phyloP scores from a whole-genome alignment of 1,140 invertebrate genomes.

The Cepaea nemoralis region DNA sequence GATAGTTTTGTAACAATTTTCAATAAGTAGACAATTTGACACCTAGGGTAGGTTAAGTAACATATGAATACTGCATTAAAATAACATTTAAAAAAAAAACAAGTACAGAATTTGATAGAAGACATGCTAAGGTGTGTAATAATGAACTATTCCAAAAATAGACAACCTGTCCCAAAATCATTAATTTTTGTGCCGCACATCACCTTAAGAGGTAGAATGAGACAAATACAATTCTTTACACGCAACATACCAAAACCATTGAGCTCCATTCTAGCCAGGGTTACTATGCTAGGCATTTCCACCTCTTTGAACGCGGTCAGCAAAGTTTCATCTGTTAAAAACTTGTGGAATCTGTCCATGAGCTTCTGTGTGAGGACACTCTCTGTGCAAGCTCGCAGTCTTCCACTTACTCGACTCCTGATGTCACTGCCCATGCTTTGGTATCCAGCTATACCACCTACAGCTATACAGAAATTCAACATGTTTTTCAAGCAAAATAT shows the following conservation, averaged over 20 bases:
- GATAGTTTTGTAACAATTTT: too few relatives aligned
- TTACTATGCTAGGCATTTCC: constrained; percentile 84
- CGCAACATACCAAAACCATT: constrained; percentile 78
- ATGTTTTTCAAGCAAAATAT: background rate
- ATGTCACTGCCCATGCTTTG: constrained; percentile 66
- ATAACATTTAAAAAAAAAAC: too few relatives aligned
- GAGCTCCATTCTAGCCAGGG: constrained; percentile 85
- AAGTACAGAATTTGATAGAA: too few relatives aligned
- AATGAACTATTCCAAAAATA: too few relatives aligned
- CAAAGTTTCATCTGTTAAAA: constrained; percentile 71
- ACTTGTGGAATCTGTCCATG: constrained; percentile 72
- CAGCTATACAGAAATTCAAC: constrained; percentile 46
- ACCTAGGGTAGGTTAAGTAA: too few relatives aligned
- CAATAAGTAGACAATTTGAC: too few relatives aligned
- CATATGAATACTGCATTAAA: too few relatives aligned
- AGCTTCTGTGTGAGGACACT: constrained; percentile 76
- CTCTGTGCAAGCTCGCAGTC: constrained; percentile 74
- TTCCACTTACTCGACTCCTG: constrained; percentile 58
- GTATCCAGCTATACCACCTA: constrained; percentile 65
- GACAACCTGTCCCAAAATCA: too few relatives aligned
- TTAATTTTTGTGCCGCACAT: too few relatives aligned
- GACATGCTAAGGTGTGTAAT: too few relatives aligned
- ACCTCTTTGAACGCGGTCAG: constrained; percentile 64
- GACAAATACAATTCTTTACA: background rate
- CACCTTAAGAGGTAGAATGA: too few relatives aligned